A percentile compares a stretch with the other conserved stretches of the same genome.
Evolutionary conservation across 1,140 invertebrate genomes (phyloP).

Genomic region (Papilio helenus): DNA sequence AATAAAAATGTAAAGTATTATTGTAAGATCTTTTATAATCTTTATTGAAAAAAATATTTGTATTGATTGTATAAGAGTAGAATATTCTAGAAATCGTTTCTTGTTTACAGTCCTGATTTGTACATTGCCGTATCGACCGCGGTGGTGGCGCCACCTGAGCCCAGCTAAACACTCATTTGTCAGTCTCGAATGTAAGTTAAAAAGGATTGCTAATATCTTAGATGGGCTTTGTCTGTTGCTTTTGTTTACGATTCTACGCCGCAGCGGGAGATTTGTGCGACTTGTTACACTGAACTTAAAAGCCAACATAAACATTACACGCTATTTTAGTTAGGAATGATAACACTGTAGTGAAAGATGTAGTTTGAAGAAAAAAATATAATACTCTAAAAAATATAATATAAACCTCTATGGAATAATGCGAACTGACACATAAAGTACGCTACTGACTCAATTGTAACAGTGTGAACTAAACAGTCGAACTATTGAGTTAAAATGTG

Average conservation of each 20-base stretch:
- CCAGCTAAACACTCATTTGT: conserved; percentile 79
- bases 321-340: not conserved
- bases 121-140: conserved; percentile 53
- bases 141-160: conserved; percentile 61
- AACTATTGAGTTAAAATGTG: too few relatives aligned
- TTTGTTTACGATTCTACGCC: conserved; percentile 63
- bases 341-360: not conserved
- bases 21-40: not conserved
- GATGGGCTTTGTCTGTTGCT: conserved; percentile 66
- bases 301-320: not conserved
- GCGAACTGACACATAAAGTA: too few relatives aligned
- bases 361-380: not conserved
- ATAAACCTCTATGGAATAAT: too few relatives aligned
- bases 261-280: conserved; percentile 44
- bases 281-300: conserved; percentile 18
- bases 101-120: conserved; percentile 66
- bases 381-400: too few relatives aligned
- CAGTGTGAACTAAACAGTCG: too few relatives aligned
- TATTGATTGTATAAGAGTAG: conserved; percentile 39
- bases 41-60: conserved; percentile 29
- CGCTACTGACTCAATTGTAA: too few relatives aligned
- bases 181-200: conserved; percentile 70
- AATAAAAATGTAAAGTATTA: not conserved
- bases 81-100: conserved; percentile 44
- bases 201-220: conserved; percentile 79